These are phyloP conservation scores for Hippolais icterina DNA, from an alignment of 2,113 vertebrate species.

Conservation along the genomic window DNA sequence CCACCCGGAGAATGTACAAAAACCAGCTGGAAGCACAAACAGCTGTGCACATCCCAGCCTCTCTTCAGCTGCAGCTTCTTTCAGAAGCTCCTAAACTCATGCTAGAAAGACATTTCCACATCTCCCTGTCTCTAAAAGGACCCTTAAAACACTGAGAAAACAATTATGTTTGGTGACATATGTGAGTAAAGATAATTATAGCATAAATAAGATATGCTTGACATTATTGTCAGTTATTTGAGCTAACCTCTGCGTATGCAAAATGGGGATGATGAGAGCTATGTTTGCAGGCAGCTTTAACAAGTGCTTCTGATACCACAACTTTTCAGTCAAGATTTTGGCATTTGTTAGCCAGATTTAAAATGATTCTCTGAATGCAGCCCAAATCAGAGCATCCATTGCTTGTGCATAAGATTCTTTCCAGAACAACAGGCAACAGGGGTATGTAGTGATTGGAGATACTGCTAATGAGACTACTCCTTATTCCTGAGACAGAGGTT, in stretches of 20 bases:
- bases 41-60: neutral
- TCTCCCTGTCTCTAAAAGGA: neutral
- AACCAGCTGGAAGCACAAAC: slow-evolving; percentile 31
- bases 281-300: neutral
- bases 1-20: neutral
- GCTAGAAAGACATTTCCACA: neutral
- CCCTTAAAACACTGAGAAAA: neutral
- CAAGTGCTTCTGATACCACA: neutral
- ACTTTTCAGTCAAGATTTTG: neutral
- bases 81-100: neutral
- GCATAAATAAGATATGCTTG: neutral
- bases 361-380: neutral
- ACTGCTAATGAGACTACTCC: neutral
- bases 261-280: neutral
- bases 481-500: neutral
- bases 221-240: neutral
- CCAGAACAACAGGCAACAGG: fast-evolving
- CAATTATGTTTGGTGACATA: neutral
- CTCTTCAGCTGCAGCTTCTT: neutral
- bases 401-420: neutral
- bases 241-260: neutral
- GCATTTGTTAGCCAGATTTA: neutral
- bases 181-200: slow-evolving; percentile 16
- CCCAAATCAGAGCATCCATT: neutral
- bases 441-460: neutral